These are phyloP conservation scores for Drosophila robusta DNA, from an alignment of 2,888 invertebrate genomes.

Conservation along the genomic window DNA sequence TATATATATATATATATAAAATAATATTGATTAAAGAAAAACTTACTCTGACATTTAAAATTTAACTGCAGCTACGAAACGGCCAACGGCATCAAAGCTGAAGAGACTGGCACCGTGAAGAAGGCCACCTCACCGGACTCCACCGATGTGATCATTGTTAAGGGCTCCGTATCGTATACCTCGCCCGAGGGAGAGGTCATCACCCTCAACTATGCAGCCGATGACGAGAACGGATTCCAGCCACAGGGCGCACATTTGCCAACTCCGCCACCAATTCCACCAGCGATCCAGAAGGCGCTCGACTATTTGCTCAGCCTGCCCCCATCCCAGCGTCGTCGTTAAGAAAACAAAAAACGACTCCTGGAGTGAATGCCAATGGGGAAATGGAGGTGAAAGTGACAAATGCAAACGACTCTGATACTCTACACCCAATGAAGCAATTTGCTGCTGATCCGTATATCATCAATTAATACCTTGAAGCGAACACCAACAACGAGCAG, in stretches of 20 bases:
- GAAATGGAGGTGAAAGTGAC: constrained; percentile 38
- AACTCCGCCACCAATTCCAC: constrained; percentile 91
- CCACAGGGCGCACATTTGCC: constrained; percentile 89
- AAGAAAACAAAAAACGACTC: constrained; percentile 29
- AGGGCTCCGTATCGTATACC: constrained; percentile 89
- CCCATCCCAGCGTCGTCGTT: constrained; percentile 85
- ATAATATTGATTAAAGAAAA: not conserved
- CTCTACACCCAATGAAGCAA: constrained; percentile 57
- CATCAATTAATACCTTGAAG: constrained; percentile 42
- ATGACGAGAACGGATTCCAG: constrained; percentile 89
- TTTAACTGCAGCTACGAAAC: constrained; percentile 89
- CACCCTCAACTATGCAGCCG: constrained; percentile 89
- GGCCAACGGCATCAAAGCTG: constrained; percentile 92
- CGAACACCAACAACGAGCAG: constrained; percentile 59
- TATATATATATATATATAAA: not conserved
- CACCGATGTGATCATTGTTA: constrained; percentile 88
- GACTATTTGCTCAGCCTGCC: constrained; percentile 90
- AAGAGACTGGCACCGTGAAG: constrained; percentile 91
- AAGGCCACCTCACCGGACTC: constrained; percentile 89
- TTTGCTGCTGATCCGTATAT: constrained; percentile 52
- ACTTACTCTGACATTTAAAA: not conserved
- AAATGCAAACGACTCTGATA: constrained; percentile 52
- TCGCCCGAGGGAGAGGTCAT: constrained; percentile 90
- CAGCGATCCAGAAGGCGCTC: constrained; percentile 90
- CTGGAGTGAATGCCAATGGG: constrained; percentile 5